Evolutionary conservation across 2,888 invertebrate species (phyloP), one percentile per base, ranked within the genome.

Genomic region (Drosophila buzzatii): DNA sequence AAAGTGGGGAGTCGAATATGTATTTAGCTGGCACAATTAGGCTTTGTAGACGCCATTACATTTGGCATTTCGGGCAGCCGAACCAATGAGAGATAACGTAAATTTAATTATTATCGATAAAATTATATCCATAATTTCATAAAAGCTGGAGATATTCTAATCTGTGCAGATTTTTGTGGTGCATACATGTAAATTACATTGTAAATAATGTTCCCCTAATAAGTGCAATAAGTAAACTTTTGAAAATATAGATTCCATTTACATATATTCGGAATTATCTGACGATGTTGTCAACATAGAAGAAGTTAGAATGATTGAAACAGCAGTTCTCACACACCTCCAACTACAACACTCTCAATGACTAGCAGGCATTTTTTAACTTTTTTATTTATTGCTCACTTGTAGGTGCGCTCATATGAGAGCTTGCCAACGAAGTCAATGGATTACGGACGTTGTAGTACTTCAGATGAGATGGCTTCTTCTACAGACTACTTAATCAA

Each of bases 331-430:
- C n/a, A 4, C 41, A n/a, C 41, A 9, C 3, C 9, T 9, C 18
- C 4, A 42, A 42, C 12, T 44, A 20, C 27, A 27, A 6, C 27
- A 27, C 6, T 6, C 27, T 27, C 27, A 3, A 27, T 27, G 20
- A 20, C 6, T 23, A 23, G 33, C 6, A 33, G 2, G 5, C 27
- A 27, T 27, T 14, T 14, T 14, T 18, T 12, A 2, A n/a, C 4
- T 18, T 18, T 18, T 12, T n/a, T 3, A 31, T 31, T 51, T 23
- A 12, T 52, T 35, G 14, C 12, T 8, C 14, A 6, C n/a, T 33
- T 52, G 27, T 47, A 97, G 97, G 96, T 95, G 91, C 96, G 96
- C 81, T 97, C 97, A 55, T 96, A 96, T 85, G 97, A 97, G 90
- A 96, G 96, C 45, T 91, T 96, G 58, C 94, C 95, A 79, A 93